Evolutionary conservation across 2,113 vertebrate genomes (phyloP).

Genomic region (Anas platyrhynchos): DNA sequence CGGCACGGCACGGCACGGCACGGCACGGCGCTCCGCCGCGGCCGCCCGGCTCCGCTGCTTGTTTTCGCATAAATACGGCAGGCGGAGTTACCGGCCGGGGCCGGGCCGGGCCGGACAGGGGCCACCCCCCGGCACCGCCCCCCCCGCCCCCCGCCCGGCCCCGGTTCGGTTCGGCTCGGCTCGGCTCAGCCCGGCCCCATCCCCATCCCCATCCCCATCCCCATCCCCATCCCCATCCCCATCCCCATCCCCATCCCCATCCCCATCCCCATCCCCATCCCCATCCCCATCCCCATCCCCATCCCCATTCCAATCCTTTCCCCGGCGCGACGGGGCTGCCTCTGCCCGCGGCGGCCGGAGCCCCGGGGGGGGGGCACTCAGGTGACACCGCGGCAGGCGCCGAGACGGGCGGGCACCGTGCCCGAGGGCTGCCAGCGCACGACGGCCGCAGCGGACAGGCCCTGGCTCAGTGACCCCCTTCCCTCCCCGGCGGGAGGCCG

Average conservation of each 20-base stretch:
- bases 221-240: too few species aligned
- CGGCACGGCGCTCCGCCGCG: not conserved
- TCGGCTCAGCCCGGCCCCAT: not conserved
- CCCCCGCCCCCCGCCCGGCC: too few species aligned
- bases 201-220: not conserved
- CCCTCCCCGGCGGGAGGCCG: not conserved
- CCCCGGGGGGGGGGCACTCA: not conserved
- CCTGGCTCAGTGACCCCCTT: not conserved
- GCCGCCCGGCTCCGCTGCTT: not conserved
- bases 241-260: too few species aligned
- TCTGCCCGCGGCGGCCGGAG: not conserved
- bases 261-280: too few species aligned
- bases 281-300: too few species aligned
- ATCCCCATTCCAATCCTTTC: too few species aligned
- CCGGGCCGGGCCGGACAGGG: not conserved
- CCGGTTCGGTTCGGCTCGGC: too few species aligned
- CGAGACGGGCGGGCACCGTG: fast-evolving
- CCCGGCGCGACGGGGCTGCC: not conserved
- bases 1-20: not conserved
- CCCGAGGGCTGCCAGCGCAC: fast-evolving
- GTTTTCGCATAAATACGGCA: conserved; percentile 45
- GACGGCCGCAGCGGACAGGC: fast-evolving
- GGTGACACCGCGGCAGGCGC: fast-evolving
- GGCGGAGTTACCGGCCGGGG: conserved; percentile 36
- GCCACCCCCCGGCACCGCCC: not conserved